These are phyloP conservation scores for Diorhabda carinulata DNA, from an alignment of 1,140 invertebrate species.

Conservation along the genomic window DNA sequence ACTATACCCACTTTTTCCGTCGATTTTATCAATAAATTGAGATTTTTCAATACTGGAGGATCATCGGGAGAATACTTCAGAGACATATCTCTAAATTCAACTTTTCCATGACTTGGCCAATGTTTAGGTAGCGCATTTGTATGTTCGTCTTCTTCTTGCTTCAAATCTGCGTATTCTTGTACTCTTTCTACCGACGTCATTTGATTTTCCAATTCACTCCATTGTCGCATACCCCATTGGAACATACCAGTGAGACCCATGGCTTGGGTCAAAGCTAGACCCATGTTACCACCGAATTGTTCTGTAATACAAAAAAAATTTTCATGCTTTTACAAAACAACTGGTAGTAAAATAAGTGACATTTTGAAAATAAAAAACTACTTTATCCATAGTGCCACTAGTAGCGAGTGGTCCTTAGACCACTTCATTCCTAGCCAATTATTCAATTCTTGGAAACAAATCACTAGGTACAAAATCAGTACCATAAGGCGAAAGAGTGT, in stretches of 20 bases:
- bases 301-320: conserved; percentile 11
- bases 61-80: conserved; percentile 64
- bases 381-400: no score
- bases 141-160: conserved; percentile 50
- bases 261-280: conserved; percentile 76
- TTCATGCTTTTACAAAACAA: no score
- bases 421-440: no score
- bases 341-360: no score
- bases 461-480: no score
- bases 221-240: conserved; percentile 79
- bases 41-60: conserved; percentile 60
- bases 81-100: conserved; percentile 50
- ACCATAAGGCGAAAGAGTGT: no score
- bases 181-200: conserved; percentile 81
- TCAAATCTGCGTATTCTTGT: conserved; percentile 67
- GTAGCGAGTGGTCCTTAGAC: no score
- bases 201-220: conserved; percentile 76
- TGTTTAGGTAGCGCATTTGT: conserved; percentile 48
- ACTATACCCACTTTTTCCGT: conserved; percentile 63
- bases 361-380: no score
- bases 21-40: conserved; percentile 58
- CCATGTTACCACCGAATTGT: conserved; percentile 59
- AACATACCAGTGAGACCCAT: conserved; percentile 80
- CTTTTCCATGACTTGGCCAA: conserved; percentile 33
- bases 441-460: no score